A percentile compares a stretch with the other conserved stretches of the same genome.
phyloP scores from a whole-genome alignment of 2,888 invertebrate species.

The Athetis lepigone region DNA sequence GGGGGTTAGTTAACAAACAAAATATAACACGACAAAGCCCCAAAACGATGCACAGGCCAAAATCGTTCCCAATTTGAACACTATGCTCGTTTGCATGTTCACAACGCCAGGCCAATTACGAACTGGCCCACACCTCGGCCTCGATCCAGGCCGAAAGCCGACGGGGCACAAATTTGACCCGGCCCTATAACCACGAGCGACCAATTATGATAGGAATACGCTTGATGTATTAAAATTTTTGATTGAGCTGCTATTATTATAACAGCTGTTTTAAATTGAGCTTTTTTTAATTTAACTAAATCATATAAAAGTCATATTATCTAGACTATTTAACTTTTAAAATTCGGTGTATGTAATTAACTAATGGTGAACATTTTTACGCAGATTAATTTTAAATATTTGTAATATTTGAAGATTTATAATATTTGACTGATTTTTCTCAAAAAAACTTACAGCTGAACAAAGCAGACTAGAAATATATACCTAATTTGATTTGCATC shows the following conservation, averaged over 20 bases:
- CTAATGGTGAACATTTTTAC: no score
- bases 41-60: not conserved
- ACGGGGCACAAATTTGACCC: constrained; percentile 22
- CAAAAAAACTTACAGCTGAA: no score
- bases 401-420: no score
- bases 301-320: no score
- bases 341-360: no score
- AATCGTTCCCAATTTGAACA: constrained; percentile 36
- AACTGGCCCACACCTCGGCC: constrained; percentile 25
- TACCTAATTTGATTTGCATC: no score
- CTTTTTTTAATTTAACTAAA: no score
- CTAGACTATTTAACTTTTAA: no score
- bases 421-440: no score
- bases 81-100: constrained; percentile 49
- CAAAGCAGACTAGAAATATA: no score
- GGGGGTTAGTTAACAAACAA: no score
- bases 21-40: constrained; percentile 10
- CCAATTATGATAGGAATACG: constrained; percentile 36
- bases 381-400: no score
- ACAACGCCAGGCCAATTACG: constrained; percentile 53
- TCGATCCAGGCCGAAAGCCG: constrained; percentile 30
- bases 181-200: constrained; percentile 40
- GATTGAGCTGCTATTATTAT: constrained; percentile 15
- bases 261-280: not conserved
- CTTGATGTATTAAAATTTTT: constrained; percentile 35